Conservation (phyloP, 2,113 vertebrate genomes). For the Alouatta palliata region DNA sequence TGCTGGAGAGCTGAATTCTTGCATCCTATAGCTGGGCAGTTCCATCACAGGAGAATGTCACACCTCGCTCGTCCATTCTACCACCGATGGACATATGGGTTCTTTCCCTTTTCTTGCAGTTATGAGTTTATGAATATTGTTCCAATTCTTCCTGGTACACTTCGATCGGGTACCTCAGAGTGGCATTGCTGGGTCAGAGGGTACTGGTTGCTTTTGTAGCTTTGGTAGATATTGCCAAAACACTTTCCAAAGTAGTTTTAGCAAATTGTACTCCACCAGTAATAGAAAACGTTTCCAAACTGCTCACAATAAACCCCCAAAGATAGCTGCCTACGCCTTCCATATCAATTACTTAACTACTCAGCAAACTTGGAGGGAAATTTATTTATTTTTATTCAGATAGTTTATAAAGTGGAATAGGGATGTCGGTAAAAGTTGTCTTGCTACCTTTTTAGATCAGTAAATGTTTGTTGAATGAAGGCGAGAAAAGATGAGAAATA, state of each 20-base stretch:
- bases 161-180: background rate
- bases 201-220: background rate
- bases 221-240: background rate
- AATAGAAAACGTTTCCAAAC: background rate
- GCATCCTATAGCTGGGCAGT: accelerated
- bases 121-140: background rate
- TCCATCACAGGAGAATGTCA: background rate
- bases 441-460: background rate
- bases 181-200: background rate
- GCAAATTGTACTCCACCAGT: background rate
- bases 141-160: accelerated
- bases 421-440: background rate
- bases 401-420: background rate
- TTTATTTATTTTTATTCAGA: background rate
- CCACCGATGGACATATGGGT: accelerated
- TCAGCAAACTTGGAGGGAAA: background rate
- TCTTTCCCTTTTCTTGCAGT: background rate
- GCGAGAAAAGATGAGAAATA: background rate
- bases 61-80: accelerated
- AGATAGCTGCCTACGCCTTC: background rate
- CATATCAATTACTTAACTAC: too few species aligned
- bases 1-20: accelerated
- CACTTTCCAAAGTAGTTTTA: background rate
- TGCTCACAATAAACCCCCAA: background rate
- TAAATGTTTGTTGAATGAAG: background rate